phyloP scores from a whole-genome alignment of 2,797 vertebrate genomes.

The Cryptoprocta ferox region DNA sequence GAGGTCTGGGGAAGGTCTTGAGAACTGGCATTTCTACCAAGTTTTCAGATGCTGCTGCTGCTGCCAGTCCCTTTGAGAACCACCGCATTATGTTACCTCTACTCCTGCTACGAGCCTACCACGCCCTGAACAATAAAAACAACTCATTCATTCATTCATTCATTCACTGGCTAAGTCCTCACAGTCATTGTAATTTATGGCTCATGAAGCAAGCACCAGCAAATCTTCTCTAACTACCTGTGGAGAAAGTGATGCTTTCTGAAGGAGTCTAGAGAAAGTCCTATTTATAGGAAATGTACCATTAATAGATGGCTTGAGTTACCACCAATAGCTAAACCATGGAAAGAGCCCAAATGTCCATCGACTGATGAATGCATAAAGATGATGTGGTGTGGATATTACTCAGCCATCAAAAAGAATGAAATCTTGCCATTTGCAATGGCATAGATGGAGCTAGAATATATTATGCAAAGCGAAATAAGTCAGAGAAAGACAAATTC shows the following conservation, averaged over 20 bases:
- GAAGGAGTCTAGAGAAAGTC: not conserved
- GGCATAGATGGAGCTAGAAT: too few species aligned
- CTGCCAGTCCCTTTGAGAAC: not conserved
- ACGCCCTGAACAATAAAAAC: not conserved
- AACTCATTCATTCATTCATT: not conserved
- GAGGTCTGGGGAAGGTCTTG: not conserved
- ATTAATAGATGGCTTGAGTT: not conserved
- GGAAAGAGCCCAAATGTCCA: too few species aligned
- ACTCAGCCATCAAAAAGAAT: too few species aligned
- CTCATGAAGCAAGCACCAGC: not conserved
- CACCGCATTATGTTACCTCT: not conserved
- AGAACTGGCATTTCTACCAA: not conserved
- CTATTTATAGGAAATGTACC: not conserved
- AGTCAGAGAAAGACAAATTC: too few species aligned
- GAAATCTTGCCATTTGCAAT: too few species aligned
- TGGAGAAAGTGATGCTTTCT: not conserved
- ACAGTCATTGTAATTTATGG: not conserved
- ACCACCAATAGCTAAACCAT: too few species aligned
- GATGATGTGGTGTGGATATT: too few species aligned
- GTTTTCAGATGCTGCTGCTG: not conserved
- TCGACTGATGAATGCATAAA: too few species aligned
- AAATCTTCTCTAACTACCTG: not conserved
- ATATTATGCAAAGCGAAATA: too few species aligned
- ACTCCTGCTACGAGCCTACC: not conserved
- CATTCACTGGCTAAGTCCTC: not conserved